These are phyloP conservation scores for Halictus ligatus DNA, from an alignment of 2,888 invertebrate genomes.

Conservation along the genomic window DNA sequence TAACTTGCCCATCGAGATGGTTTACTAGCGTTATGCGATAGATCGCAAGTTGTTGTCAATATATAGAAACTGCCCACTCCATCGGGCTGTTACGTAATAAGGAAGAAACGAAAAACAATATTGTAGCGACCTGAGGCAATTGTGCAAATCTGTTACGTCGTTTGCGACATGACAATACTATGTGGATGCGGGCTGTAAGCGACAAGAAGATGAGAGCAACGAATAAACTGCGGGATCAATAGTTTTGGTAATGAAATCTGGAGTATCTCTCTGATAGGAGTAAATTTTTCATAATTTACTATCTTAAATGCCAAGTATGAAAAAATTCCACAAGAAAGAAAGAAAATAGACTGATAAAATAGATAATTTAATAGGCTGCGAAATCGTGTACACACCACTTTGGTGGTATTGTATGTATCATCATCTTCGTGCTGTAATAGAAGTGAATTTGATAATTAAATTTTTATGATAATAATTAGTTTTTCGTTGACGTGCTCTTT, in stretches of 20 bases:
- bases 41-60: conserved; percentile 29
- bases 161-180: neutral
- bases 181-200: neutral
- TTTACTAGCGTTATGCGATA: conserved; percentile 29
- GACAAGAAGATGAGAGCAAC: neutral
- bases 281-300: too few relatives aligned
- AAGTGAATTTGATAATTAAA: too few relatives aligned
- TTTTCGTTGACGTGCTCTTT: too few relatives aligned
- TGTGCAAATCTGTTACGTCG: neutral
- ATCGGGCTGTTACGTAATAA: conserved; percentile 20
- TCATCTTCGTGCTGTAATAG: too few relatives aligned
- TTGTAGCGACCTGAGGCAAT: neutral
- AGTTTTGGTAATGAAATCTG: neutral
- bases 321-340: too few relatives aligned
- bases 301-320: neutral
- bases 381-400: too few relatives aligned
- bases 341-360: too few relatives aligned
- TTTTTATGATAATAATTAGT: too few relatives aligned
- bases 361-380: too few relatives aligned
- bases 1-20: conserved; percentile 6
- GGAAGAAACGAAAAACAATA: conserved; percentile 20
- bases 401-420: too few relatives aligned
- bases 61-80: conserved; percentile 49
- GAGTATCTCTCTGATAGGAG: neutral
- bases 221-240: neutral